Conservation (phyloP, 2,888 invertebrate genomes). For the Junonia oenone region DNA sequence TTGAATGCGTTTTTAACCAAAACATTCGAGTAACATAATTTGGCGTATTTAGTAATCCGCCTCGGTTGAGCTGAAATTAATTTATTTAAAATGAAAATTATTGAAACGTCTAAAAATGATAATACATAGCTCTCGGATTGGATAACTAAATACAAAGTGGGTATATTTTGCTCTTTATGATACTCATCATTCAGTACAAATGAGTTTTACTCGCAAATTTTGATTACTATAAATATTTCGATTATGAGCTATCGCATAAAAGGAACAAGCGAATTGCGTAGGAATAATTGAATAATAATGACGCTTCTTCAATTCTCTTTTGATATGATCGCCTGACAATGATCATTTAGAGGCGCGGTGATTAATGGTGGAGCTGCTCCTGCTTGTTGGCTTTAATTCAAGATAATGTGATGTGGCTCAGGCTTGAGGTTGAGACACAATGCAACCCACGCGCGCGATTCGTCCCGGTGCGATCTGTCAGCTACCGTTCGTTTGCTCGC, state of each 20-base stretch:
- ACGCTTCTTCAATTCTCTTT: constrained; percentile 28
- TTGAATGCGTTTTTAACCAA: constrained; percentile 21
- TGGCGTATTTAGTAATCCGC: neutral
- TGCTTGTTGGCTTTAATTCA: constrained; percentile 58
- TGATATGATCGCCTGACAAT: constrained; percentile 33
- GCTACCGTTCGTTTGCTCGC: constrained; percentile 54
- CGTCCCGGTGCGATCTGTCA: constrained; percentile 50
- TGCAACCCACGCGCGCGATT: constrained; percentile 58
- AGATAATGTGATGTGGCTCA: constrained; percentile 64
- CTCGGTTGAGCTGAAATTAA: neutral
- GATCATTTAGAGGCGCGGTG: constrained; percentile 45
- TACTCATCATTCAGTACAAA: neutral
- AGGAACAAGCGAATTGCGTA: constrained; percentile 23
- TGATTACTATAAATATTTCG: constrained; percentile 5
- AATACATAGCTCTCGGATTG: no score
- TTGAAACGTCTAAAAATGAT: neutral
- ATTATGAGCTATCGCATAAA: constrained; percentile 10
- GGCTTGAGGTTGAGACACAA: constrained; percentile 56
- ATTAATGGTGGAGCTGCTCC: constrained; percentile 60
- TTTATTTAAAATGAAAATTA: no score
- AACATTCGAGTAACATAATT: neutral
- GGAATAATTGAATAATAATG: constrained; percentile 31
- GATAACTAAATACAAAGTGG: no score
- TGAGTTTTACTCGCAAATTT: neutral
- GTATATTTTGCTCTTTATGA: no score